Evolutionary conservation across 2,797 vertebrate genomes (phyloP), one percentile per base, ranked within the genome.

Genomic region (Brotula barbata): DNA sequence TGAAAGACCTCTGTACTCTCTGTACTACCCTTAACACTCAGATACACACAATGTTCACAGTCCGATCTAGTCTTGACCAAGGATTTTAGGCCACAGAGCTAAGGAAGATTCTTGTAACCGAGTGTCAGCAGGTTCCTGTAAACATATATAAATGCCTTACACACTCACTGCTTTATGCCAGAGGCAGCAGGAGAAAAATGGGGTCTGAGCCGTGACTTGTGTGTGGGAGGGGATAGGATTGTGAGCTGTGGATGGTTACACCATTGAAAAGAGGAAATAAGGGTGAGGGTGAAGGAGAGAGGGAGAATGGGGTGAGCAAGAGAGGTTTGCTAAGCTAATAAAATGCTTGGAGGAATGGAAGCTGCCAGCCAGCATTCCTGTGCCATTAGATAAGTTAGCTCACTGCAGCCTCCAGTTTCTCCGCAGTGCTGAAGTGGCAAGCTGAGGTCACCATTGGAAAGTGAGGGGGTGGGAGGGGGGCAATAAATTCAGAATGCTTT

Each of bases 311-410:
- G 84, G 85, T 73, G 80, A 83, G 82, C 65, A 49, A 77, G 65
- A 80, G 80, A 82, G 78, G 74, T 87, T 88, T 89, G 84, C 86
- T 88, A 71, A 84, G 86, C 88, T 86, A 90, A 90, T 89, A 88
- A 90, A 90, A 89, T 87, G 77, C 77, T 87, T 45, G 52, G 75
- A 83, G 82, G 83, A 77, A 83, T 85, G 76, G 80, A 89, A 84
- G 86, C 85, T 90, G 87, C 87, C 88, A 88, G 87, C 84, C 79
- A 86, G 86, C 89, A 91, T 91, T 91, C 88, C 87, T 88, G 82
- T 88, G 83, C 85, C 85, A 88, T 92, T 91, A 90, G 90, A 89
- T 89, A 88, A 89, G 85, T 88, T 81, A 61, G 80, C 83, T 86
- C 82, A 42, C 78, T 85, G 85, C 87, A 89, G 88, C 85, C 76